A percentile compares a stretch with the other conserved stretches of the same genome.
Evolutionary conservation across 2,797 vertebrate species (phyloP).

Genomic region (Buceros bicornis): DNA sequence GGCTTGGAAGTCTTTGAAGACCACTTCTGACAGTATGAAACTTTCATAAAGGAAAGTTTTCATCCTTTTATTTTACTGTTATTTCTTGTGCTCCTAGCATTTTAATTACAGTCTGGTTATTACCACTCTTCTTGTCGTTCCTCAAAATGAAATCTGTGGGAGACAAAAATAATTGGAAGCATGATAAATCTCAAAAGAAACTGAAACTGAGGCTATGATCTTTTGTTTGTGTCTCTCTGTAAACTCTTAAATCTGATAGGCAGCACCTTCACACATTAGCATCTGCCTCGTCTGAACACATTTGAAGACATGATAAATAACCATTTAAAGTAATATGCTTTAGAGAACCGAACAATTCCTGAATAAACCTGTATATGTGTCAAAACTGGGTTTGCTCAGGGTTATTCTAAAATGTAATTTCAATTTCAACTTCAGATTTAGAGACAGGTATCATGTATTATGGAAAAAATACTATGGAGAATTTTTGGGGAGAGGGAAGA

Average conservation of each 20-base stretch:
- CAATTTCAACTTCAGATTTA: background rate
- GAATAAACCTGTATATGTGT: background rate
- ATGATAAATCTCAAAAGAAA: background rate
- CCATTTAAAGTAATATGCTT: background rate
- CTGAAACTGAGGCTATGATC: background rate
- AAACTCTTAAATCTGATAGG: background rate
- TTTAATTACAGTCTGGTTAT: conserved; percentile 47
- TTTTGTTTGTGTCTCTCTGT: background rate
- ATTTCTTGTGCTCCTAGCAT: background rate
- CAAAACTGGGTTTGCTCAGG: background rate
- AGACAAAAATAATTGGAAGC: conserved; percentile 53
- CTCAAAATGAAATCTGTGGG: conserved; percentile 15
- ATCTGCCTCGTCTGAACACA: background rate
- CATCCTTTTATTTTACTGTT: background rate
- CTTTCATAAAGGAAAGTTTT: background rate
- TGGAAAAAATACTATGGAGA: background rate
- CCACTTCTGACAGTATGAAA: background rate
- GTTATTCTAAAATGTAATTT: background rate
- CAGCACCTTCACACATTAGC: background rate
- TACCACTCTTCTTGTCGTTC: background rate
- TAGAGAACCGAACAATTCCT: background rate
- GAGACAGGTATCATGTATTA: background rate
- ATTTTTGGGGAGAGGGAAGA: background rate
- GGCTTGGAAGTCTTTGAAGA: conserved; percentile 31
- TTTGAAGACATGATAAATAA: conserved; percentile 11